A percentile compares a stretch with the other conserved stretches of the same genome.
Evolutionary conservation across 2,888 invertebrate species (phyloP).

Genomic region (Noctua janthina): DNA sequence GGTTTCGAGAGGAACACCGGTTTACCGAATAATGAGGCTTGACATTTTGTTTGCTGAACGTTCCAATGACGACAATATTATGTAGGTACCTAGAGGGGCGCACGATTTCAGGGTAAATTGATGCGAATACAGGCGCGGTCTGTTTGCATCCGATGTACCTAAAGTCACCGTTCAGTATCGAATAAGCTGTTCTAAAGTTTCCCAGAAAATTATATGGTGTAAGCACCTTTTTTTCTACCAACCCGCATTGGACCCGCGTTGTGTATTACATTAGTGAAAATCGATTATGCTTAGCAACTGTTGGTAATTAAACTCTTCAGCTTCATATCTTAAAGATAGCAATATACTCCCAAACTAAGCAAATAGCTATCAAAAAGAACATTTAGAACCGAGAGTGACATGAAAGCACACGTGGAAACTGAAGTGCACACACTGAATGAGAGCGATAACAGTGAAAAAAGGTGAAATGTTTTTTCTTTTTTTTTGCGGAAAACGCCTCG

Average conservation of each 20-base stretch:
- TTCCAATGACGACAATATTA: conserved; percentile 54
- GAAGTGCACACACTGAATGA: conserved; percentile 49
- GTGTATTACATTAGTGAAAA: too few relatives aligned
- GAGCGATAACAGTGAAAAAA: conserved; percentile 36
- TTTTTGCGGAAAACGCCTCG: conserved; percentile 42
- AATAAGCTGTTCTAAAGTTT: not conserved
- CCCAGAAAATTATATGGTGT: not conserved
- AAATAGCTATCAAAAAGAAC: conserved; percentile 20
- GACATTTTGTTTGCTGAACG: conserved; percentile 61
- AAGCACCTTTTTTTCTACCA: not conserved
- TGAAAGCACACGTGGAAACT: conserved; percentile 28
- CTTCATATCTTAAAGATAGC: not conserved
- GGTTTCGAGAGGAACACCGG: conserved; percentile 60
- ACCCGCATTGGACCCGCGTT: not conserved
- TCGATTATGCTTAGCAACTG: not conserved
- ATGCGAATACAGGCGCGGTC: conserved; percentile 36
- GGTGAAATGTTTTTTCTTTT: conserved; percentile 35
- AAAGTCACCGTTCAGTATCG: not conserved
- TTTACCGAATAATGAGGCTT: conserved; percentile 60
- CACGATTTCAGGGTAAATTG: conserved; percentile 45
- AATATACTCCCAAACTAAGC: not conserved
- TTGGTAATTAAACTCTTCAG: not conserved
- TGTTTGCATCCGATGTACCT: conserved; percentile 14
- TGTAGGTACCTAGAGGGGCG: conserved; percentile 2
- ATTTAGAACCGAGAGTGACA: conserved; percentile 20